phyloP scores from a whole-genome alignment of 2,113 vertebrate genomes.

The Rissa tridactyla region DNA sequence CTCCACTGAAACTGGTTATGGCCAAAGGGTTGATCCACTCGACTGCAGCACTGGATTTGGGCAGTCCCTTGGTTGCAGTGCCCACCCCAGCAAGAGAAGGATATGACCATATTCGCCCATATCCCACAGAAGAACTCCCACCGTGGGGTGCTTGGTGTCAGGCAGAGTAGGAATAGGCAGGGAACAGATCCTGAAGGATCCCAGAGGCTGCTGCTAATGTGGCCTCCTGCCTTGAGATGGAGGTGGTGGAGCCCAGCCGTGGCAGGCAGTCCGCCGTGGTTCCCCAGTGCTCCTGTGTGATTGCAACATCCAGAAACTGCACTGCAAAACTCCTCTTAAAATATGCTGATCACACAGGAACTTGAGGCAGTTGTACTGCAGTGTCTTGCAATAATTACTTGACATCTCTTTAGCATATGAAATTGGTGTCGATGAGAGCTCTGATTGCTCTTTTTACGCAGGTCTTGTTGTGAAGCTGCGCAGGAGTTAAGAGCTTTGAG shows the following conservation, averaged over 20 bases:
- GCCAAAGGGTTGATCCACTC: accelerated
- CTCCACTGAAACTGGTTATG: background rate
- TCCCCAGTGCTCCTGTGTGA: background rate
- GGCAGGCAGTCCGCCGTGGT: background rate
- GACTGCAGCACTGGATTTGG: background rate
- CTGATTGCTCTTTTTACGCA: background rate
- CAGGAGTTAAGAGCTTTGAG: background rate
- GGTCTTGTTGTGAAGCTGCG: background rate
- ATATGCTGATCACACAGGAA: background rate
- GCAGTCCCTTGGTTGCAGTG: background rate
- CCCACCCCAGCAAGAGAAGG: background rate
- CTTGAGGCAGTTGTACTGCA: background rate
- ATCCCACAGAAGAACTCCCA: background rate
- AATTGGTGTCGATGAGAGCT: background rate
- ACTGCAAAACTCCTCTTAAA: background rate
- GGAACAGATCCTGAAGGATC: background rate
- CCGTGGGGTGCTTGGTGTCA: background rate
- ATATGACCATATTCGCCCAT: background rate
- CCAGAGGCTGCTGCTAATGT: background rate
- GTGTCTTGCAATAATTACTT: background rate
- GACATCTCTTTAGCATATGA: background rate
- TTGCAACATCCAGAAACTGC: background rate
- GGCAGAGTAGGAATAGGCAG: background rate
- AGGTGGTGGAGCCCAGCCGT: background rate
- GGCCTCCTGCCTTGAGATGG: background rate